Percentiles rank a stretch among this genome's conserved stretches.
Evolutionary conservation across 1,140 invertebrate genomes (phyloP).

Genomic region (Leptopilina boulardi): DNA sequence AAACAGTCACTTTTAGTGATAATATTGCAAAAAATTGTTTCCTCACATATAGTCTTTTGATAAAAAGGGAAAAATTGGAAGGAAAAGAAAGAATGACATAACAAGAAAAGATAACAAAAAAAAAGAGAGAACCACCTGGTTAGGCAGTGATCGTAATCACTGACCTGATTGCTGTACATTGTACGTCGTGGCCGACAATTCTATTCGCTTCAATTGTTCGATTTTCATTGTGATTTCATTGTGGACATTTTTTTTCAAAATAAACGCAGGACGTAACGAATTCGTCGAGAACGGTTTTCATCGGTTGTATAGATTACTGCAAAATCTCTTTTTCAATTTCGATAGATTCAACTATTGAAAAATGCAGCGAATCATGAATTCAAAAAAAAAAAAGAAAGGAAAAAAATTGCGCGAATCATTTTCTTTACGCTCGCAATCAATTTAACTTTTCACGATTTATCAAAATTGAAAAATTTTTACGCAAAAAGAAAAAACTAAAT

Average conservation of each 20-base stretch:
- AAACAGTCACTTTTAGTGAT: not conserved
- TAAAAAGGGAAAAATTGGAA: too few relatives aligned
- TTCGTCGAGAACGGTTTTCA: conserved; percentile 17
- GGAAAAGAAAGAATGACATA: conserved; percentile 48
- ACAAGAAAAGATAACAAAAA: conserved; percentile 36
- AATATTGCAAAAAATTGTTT: not conserved
- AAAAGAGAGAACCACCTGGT: conserved; percentile 44
- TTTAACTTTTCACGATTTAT: not conserved
- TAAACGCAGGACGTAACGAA: conserved; percentile 26
- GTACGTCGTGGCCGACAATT: conserved; percentile 47
- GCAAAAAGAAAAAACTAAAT: too few relatives aligned
- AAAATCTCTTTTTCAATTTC: conserved; percentile 24
- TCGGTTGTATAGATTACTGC: not conserved
- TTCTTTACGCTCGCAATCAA: conserved; percentile 1
- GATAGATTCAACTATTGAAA: not conserved
- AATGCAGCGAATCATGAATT: not conserved
- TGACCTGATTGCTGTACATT: conserved; percentile 60
- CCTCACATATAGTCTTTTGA: not conserved
- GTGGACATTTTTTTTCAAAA: conserved; percentile 47
- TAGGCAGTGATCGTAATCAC: conserved; percentile 58
- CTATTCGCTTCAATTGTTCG: conserved; percentile 57
- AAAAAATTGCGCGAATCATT: not conserved
- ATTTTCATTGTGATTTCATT: conserved; percentile 51
- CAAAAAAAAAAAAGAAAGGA: too few relatives aligned
- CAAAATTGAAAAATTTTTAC: too few relatives aligned